A percentile compares a stretch with the other conserved stretches of the same genome.
Evolutionary conservation across 2,888 invertebrate species (phyloP).

Genomic region (Oxycera nigricornis): DNA sequence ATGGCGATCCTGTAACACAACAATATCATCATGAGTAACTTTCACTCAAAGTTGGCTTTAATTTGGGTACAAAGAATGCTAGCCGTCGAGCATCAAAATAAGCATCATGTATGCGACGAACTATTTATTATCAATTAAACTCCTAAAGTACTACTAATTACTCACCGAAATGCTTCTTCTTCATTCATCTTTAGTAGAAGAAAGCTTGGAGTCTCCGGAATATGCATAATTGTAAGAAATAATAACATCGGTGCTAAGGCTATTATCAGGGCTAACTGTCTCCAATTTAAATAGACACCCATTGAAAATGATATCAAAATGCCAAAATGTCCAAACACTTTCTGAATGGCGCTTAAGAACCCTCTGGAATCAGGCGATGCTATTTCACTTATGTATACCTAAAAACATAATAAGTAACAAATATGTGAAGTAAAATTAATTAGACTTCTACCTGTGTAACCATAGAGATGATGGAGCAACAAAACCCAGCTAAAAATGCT

Average conservation of each 20-base stretch:
- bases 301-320: conserved; percentile 83
- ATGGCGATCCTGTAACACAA: no score
- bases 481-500: conserved; percentile 84
- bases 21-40: no score
- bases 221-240: conserved; percentile 76
- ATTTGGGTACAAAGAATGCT: no score
- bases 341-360: conserved; percentile 83
- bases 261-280: conserved; percentile 81
- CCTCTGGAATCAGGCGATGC: conserved; percentile 87
- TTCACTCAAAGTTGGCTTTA: no score
- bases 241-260: conserved; percentile 79
- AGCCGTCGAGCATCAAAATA: no score
- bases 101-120: no score
- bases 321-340: conserved; percentile 85
- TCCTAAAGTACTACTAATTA: no score
- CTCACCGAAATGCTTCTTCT: conserved; percentile 68
- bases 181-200: conserved; percentile 79
- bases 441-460: conserved; percentile 69
- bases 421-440: neutral
- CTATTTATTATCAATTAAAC: no score
- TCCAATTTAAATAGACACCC: conserved; percentile 85
- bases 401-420: conserved; percentile 48
- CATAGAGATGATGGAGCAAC: conserved; percentile 79
- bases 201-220: conserved; percentile 90
- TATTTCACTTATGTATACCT: conserved; percentile 91